Base-by-base conservation (phyloP, 1,140 invertebrate species). In the Drosophila mojavensis region DNA sequence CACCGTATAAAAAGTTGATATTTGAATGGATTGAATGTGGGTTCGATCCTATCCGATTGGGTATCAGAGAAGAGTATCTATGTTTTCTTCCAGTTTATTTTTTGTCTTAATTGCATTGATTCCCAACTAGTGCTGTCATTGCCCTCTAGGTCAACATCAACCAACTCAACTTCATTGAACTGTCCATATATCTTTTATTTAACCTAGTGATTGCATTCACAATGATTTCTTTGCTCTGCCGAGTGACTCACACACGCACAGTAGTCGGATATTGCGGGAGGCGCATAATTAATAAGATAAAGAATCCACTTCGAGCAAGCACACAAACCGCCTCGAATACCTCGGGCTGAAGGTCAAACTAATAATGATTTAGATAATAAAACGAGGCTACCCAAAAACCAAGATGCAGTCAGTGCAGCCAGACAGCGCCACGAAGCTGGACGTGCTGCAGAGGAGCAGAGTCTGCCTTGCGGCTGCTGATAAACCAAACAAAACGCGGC, bases 351-450 rank as follows among this genome's bases (percentile, higher is more conserved):
- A 89, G 84, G 84, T 88, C 84, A 88, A 88, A 84, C 84, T 88
- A 88, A 88, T 88, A 88, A 84, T 88, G 84, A 89, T 88, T 89
- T 75, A 88, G 84, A 88, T 88, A 89, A 89, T 74, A 74, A 77
- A 63, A 24, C 45, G 45, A 51, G 39, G n/a, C 41, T 26, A 15
- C 28, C 50, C 65, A 24, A 33, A 68, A 45, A 45, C 28, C 33
- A 10, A 43, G 15, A 0, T 9, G 33, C 33, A 33, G 33, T 33
- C 33, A 33, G 33, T 33, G 33, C 33, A 33, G 33, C 26, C 9
- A 9, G 41, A 58, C 68, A 64, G 75, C 67, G 67, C 72, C 55
- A 68, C 50, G 43, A 53, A 63, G 41, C 24, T 69, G 80, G 69
- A 84, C 56, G 71, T 76, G 75, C 81, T 73, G 56, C 53, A 15